Evolutionary conservation across 2,113 vertebrate species (phyloP), one percentile per base, ranked within the genome.

Genomic region (Prinia subflava): DNA sequence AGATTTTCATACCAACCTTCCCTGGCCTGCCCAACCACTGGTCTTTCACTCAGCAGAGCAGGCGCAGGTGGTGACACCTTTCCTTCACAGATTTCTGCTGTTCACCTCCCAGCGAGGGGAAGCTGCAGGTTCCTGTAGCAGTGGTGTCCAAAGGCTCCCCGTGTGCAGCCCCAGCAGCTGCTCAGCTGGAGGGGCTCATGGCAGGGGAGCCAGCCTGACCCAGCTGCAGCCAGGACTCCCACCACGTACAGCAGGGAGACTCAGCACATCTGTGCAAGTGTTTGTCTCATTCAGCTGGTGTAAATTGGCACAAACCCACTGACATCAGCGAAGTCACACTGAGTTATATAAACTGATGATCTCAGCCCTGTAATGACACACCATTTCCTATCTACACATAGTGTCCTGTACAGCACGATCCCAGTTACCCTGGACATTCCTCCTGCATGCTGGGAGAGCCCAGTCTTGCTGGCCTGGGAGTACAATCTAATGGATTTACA

Each of bases 1-100:
- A 90, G 93, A 91, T 97, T 97, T 97, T 81, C 92, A 89, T 77
- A 83, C 92, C 65, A 52, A 62, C 94, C 95, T 85, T 75, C 85
- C 90, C 95, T 81, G 94, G 93, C 89, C 90, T 75, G 93, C 95
- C 87, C 91, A 96, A 79, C 86, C 89, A 91, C 39, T 84, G 83
- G 73, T 64, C 77, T 92, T 88, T 83, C 92, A 74, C 87, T 82
- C 60, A 82, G 81, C 88, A 96, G 97, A 86, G 94, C 57, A 64
- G 74, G 47, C 23, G 92, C 90, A 57, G 93, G 69, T 90, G 95
- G 83, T 89, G 82, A 92, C 87, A 94, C 87, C 90, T 91, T 86
- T 56, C 84, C 87, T 55, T 70, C 35, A 47, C 77, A 12, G 77
- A 55, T 89, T 89, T 52, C 44, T 92, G 82, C 90, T 46, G 13